Evolutionary conservation across 2,797 vertebrate genomes (phyloP).

Genomic region (Centroberyx gerrardi): DNA sequence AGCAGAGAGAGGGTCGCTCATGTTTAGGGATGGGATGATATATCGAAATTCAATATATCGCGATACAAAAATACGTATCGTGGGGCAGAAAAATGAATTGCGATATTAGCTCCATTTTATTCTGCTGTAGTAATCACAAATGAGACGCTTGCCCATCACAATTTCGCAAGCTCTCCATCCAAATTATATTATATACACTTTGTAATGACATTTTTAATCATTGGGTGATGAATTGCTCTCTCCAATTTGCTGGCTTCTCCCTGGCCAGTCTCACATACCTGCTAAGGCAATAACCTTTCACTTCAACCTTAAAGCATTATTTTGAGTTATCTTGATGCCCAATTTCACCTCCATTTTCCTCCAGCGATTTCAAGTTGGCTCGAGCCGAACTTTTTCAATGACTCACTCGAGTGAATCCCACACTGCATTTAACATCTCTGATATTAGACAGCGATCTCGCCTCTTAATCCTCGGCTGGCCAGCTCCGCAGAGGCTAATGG

Average conservation of each 20-base stretch:
- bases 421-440: constrained; percentile 57
- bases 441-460: constrained; percentile 60
- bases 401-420: constrained; percentile 59
- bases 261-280: neutral
- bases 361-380: constrained; percentile 36
- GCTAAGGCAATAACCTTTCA: neutral
- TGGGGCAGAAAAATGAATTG: no score
- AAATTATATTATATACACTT: no score
- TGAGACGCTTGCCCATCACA: no score
- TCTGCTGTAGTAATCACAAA: no score
- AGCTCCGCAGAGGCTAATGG: constrained; percentile 67
- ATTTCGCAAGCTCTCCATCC: no score
- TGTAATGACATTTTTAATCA: neutral
- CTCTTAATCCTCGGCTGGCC: constrained; percentile 52
- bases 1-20: neutral
- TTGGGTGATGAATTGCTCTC: neutral
- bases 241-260: neutral
- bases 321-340: neutral
- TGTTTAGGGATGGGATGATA: no score
- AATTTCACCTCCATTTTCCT: constrained; percentile 22
- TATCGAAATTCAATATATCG: no score
- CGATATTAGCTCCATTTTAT: no score
- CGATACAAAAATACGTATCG: no score
- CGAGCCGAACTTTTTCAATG: constrained; percentile 49
- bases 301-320: neutral